phyloP scores from a whole-genome alignment of 1,140 invertebrate species.

The Drosophila orosa region DNA sequence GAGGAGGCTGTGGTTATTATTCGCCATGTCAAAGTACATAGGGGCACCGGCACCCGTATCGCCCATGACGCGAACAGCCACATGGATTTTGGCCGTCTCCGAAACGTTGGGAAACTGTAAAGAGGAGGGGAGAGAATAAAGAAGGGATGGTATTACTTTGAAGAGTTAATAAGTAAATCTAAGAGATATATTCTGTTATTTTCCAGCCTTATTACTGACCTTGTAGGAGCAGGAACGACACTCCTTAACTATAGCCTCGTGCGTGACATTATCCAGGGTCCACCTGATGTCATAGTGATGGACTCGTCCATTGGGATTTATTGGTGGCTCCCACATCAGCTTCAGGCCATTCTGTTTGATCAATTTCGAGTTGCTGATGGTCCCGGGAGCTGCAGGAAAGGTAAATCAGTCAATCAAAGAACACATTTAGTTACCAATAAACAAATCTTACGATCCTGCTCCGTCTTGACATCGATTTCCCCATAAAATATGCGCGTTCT shows the following conservation, averaged over 20 bases:
- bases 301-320: conserved; percentile 73
- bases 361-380: conserved; percentile 66
- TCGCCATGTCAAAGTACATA: conserved; percentile 72
- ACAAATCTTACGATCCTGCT: conserved; percentile 73
- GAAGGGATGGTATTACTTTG: background rate
- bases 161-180: too few relatives aligned
- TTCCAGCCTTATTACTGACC: conserved; percentile 26
- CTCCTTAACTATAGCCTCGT: conserved; percentile 70
- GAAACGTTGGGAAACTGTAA: conserved; percentile 80
- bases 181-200: background rate
- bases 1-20: conserved; percentile 51
- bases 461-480: conserved; percentile 70
- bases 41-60: conserved; percentile 78
- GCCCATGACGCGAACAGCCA: conserved; percentile 77
- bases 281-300: conserved; percentile 78
- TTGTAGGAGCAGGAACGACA: conserved; percentile 66
- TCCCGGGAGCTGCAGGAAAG: conserved; percentile 66
- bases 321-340: conserved; percentile 75
- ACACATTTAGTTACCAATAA: too few relatives aligned
- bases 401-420: fast-evolving
- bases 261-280: conserved; percentile 77
- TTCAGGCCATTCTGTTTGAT: conserved; percentile 73
- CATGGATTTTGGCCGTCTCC: conserved; percentile 76
- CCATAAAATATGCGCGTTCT: conserved; percentile 75
- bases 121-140: too few relatives aligned